A percentile compares a stretch with the other conserved stretches of the same genome.
Conservation (phyloP, 2,113 vertebrate genomes). For the Corvus cornix region DNA sequence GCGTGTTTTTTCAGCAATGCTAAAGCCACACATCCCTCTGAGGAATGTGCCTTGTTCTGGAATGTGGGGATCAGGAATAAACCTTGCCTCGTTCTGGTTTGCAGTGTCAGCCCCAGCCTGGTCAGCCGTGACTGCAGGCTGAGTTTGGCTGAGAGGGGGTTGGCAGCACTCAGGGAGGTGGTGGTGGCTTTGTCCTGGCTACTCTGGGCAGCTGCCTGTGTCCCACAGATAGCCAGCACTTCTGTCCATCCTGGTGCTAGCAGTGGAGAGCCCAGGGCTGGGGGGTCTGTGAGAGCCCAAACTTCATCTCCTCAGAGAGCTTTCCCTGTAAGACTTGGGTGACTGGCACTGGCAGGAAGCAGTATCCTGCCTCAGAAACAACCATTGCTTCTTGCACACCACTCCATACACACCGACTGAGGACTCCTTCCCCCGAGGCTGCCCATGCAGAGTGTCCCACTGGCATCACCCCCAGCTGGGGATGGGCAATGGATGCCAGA, state of each 20-base stretch:
- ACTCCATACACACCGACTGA: neutral
- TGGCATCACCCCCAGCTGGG: neutral
- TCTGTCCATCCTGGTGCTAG: neutral
- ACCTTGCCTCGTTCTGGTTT: neutral
- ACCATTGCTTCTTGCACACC: neutral
- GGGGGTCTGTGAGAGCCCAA: neutral
- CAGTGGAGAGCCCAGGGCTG: neutral
- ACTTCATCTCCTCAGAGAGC: neutral
- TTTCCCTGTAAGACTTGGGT: neutral
- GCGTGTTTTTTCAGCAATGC: neutral
- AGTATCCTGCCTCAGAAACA: neutral
- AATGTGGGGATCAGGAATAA: neutral
- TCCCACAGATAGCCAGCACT: rapidly evolving
- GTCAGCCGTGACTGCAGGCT: neutral
- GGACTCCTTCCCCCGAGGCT: neutral
- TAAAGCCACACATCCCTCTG: neutral
- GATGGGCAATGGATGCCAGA: rapidly evolving
- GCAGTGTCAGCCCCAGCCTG: neutral
- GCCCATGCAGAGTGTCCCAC: neutral
- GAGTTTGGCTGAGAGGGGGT: neutral
- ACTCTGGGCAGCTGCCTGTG: neutral
- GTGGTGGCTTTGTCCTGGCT: neutral
- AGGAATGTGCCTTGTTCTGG: neutral
- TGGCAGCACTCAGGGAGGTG: neutral
- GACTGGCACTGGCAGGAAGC: neutral